phyloP scores from a whole-genome alignment of 2,797 vertebrate genomes.

The Graptemys geographica region DNA sequence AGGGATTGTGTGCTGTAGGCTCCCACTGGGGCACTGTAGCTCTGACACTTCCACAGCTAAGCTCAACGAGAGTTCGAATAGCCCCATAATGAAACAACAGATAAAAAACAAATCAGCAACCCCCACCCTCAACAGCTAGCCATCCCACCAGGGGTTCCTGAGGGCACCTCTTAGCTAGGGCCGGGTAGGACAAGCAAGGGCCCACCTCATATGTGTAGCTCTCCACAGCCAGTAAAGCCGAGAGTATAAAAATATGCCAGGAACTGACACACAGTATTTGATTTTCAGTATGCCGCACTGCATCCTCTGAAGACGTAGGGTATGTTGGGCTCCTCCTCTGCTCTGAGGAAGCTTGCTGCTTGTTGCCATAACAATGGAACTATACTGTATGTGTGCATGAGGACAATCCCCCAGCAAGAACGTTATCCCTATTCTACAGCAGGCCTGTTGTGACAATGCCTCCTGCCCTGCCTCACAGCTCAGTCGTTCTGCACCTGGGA shows the following conservation, averaged over 20 bases:
- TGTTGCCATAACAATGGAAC: slow-evolving; percentile 3
- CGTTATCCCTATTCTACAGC: background rate
- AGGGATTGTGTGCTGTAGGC: background rate
- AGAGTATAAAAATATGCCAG: background rate
- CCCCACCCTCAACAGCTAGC: background rate
- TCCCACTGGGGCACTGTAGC: background rate
- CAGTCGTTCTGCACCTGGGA: accelerated
- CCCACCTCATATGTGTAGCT: accelerated
- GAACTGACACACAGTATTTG: background rate
- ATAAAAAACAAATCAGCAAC: background rate
- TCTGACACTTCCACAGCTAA: background rate
- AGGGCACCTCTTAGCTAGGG: background rate
- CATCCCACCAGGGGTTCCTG: too few species aligned
- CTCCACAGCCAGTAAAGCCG: background rate
- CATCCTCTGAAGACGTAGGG: background rate
- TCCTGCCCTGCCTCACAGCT: accelerated
- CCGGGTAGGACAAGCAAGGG: background rate
- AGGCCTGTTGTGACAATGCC: background rate
- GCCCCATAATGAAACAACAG: background rate
- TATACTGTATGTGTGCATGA: accelerated
- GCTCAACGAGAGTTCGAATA: background rate
- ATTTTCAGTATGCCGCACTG: background rate
- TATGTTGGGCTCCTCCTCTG: background rate
- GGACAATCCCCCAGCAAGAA: background rate
- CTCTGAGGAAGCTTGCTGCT: background rate